phyloP scores from a whole-genome alignment of 1,140 invertebrate genomes.

The Mizuhopecten yessoensis region DNA sequence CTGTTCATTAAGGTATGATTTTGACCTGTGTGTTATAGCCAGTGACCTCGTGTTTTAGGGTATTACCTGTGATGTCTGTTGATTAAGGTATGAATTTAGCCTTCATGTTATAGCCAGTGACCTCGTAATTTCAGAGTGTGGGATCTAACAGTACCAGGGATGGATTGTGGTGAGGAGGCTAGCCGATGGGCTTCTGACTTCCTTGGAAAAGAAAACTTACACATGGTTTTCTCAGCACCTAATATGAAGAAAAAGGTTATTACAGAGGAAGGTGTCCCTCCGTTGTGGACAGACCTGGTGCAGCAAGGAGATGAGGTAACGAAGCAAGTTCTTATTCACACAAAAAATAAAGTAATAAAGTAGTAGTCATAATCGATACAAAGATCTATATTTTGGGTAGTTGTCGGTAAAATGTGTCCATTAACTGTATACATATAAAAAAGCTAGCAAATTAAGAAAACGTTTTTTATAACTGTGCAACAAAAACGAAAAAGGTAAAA shows the following conservation, averaged over 20 bases:
- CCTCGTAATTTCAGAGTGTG: not conserved
- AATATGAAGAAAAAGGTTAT: not conserved
- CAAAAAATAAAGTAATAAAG: no score
- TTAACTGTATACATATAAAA: no score
- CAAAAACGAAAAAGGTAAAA: no score
- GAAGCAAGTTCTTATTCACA: no score
- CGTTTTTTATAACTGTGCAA: no score
- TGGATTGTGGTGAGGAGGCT: conserved; percentile 15
- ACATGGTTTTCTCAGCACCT: not conserved
- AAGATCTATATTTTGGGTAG: no score
- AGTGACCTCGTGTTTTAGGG: not conserved
- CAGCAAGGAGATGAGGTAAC: not conserved
- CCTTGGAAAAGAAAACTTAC: conserved; percentile 2
- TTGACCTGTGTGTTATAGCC: not conserved
- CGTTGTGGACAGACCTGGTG: not conserved
- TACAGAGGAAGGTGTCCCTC: not conserved
- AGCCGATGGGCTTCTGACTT: not conserved
- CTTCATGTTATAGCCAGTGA: not conserved
- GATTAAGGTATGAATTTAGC: no score
- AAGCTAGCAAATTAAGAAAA: no score
- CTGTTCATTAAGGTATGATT: no score
- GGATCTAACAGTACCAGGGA: not conserved
- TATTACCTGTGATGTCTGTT: no score
- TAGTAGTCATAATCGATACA: no score
- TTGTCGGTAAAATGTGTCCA: no score